A percentile compares a stretch with the other conserved stretches of the same genome.
Conservation (phyloP, 2,888 invertebrate species). For the Ceriagrion tenellum region DNA sequence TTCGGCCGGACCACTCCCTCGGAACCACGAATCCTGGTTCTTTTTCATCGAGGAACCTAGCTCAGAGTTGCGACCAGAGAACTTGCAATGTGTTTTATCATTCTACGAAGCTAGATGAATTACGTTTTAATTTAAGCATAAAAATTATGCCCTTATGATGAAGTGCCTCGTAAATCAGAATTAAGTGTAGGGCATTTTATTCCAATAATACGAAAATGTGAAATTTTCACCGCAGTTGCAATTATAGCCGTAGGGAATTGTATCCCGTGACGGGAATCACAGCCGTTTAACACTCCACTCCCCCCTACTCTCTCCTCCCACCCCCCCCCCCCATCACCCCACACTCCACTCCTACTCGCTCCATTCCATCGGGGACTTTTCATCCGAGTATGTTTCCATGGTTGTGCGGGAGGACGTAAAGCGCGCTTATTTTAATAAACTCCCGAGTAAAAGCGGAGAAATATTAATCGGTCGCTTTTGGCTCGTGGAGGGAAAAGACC, state of each 20-base stretch:
- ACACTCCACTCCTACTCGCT: no score
- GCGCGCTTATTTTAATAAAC: not conserved
- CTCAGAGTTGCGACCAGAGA: no score
- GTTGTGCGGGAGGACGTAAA: not conserved
- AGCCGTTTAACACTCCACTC: no score
- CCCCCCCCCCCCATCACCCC: no score
- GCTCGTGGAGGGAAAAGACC: not conserved
- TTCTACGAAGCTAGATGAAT: no score
- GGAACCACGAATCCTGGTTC: no score
- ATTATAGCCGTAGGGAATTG: not conserved
- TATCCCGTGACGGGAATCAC: not conserved
- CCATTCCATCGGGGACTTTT: not conserved
- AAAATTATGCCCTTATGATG: not conserved
- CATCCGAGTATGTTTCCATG: not conserved
- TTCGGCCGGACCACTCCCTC: no score
- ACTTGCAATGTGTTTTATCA: no score
- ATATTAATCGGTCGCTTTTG: not conserved
- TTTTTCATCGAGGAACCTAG: no score
- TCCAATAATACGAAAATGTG: not conserved
- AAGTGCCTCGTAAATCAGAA: not conserved
- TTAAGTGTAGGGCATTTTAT: not conserved
- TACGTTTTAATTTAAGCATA: not conserved
- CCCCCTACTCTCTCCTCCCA: no score
- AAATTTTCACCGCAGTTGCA: not conserved
- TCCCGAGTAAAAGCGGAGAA: not conserved